A percentile compares a stretch with the other conserved stretches of the same genome.
Evolutionary conservation across 2,113 vertebrate genomes (phyloP).

Genomic region (Hemibagrus wyckioides): DNA sequence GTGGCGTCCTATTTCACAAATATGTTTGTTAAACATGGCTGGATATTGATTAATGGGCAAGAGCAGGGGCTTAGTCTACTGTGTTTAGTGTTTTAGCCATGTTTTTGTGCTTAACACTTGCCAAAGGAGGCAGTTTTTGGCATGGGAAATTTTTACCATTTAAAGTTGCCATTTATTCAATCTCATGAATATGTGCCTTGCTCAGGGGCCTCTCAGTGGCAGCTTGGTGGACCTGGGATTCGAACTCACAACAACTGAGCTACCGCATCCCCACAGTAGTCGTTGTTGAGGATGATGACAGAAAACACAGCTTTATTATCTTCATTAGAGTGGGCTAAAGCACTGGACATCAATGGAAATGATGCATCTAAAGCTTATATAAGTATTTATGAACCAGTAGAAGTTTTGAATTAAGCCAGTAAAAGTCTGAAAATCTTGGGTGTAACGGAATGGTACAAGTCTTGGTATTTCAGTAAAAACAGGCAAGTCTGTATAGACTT

Average conservation of each 20-base stretch:
- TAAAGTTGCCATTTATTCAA: background rate
- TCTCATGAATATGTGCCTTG: too few species aligned
- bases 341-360: background rate
- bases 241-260: too few species aligned
- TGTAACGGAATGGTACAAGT: background rate
- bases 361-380: background rate
- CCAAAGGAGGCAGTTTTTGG: background rate
- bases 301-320: background rate
- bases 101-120: background rate
- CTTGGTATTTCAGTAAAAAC: background rate
- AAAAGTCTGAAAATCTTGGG: background rate
- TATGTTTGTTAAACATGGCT: slow-evolving; percentile 41
- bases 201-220: too few species aligned
- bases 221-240: too few species aligned
- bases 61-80: background rate
- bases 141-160: background rate
- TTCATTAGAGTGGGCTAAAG: background rate
- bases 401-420: background rate
- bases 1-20: slow-evolving; percentile 26
- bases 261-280: too few species aligned
- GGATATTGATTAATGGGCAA: slow-evolving; percentile 33
- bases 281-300: background rate
- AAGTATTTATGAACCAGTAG: background rate
- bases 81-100: background rate
- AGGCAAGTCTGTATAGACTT: background rate